Conservation (phyloP, 2,888 invertebrate species). For the Stenotaenia linearis region DNA sequence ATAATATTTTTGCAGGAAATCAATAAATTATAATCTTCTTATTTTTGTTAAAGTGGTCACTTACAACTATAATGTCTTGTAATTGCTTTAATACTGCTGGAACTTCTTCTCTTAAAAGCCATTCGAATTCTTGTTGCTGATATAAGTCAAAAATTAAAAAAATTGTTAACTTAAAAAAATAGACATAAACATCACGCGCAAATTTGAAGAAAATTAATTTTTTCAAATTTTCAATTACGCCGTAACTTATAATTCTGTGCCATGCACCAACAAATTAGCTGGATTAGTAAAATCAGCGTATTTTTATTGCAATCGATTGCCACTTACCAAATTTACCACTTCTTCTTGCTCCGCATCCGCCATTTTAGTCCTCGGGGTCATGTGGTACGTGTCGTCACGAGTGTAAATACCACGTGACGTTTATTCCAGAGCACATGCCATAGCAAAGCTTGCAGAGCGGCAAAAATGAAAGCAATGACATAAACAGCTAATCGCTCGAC, state of each 20-base stretch:
- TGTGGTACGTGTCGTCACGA: background rate
- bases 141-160: background rate
- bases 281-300: background rate
- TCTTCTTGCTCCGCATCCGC: constrained; percentile 27
- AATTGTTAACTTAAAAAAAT: background rate
- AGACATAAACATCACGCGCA: background rate
- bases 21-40: background rate
- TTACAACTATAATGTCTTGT: background rate
- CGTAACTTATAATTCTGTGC: background rate
- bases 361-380: background rate
- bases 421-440: background rate
- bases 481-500: background rate
- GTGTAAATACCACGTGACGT: background rate
- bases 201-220: background rate
- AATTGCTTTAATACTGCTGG: constrained; percentile 22
- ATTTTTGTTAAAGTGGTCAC: background rate
- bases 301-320: background rate
- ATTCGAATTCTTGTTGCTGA: constrained; percentile 26
- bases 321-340: background rate
- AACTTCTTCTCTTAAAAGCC: constrained; percentile 19
- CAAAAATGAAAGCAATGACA: background rate
- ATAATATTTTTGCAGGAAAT: background rate
- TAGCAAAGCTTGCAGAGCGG: background rate
- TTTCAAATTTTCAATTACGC: background rate
- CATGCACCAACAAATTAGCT: background rate